phyloP scores from a whole-genome alignment of 2,888 invertebrate genomes.

The Parnassius smintheus region DNA sequence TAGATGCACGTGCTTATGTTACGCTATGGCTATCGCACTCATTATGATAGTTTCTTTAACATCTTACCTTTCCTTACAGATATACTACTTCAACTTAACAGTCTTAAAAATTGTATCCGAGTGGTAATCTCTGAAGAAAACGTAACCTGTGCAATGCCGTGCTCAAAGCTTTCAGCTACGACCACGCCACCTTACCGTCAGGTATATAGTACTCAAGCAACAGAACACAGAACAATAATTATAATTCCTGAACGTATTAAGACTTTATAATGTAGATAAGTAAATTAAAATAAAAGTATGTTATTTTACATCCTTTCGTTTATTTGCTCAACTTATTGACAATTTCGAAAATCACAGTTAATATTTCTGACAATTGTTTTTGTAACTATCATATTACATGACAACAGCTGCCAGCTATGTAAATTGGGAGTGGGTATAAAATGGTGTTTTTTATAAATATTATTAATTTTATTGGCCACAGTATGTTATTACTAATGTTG shows the following conservation, averaged over 20 bases:
- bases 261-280: background rate
- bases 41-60: too few relatives aligned
- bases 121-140: too few relatives aligned
- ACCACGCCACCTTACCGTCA: too few relatives aligned
- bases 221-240: background rate
- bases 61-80: too few relatives aligned
- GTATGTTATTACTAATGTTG: constrained; percentile 68
- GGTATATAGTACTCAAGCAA: too few relatives aligned
- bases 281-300: constrained; percentile 20
- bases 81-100: too few relatives aligned
- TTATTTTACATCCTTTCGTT: constrained; percentile 69
- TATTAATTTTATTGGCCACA: constrained; percentile 75
- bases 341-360: constrained; percentile 81
- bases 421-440: constrained; percentile 78
- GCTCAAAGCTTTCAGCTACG: too few relatives aligned
- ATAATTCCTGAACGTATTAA: background rate
- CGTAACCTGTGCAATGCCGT: too few relatives aligned
- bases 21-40: too few relatives aligned
- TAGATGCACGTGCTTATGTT: too few relatives aligned
- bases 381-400: constrained; percentile 72
- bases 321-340: constrained; percentile 81
- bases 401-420: constrained; percentile 70
- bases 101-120: too few relatives aligned
- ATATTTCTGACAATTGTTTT: constrained; percentile 71
- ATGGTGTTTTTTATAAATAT: constrained; percentile 71